Conservation (phyloP, 2,797 vertebrate genomes). For the Clarias pachynema region DNA sequence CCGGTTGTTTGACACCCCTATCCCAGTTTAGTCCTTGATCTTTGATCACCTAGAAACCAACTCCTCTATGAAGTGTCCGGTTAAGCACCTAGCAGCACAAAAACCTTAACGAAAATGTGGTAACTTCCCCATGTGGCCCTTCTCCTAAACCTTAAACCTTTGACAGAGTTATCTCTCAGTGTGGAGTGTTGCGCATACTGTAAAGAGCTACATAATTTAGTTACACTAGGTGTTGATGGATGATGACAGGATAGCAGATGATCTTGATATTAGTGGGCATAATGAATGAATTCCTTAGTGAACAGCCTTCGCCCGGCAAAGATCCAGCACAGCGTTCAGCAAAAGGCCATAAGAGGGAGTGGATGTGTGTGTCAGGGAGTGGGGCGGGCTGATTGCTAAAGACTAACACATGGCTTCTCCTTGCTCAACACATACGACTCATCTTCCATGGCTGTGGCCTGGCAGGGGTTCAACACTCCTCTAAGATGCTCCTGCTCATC, state of each 20-base stretch:
- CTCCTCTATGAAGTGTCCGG: conserved; percentile 19
- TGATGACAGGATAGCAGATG: conserved; percentile 52
- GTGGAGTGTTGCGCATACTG: background rate
- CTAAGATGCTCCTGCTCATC: conserved; percentile 69
- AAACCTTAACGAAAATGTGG: background rate
- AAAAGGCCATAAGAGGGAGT: conserved; percentile 54
- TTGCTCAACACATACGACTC: conserved; percentile 59
- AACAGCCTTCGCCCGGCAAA: conserved; percentile 57
- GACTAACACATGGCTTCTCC: conserved; percentile 80
- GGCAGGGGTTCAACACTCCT: conserved; percentile 75
- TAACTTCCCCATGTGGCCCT: background rate
- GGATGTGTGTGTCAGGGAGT: conserved; percentile 47
- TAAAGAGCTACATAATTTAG: conserved; percentile 46
- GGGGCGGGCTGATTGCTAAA: conserved; percentile 65
- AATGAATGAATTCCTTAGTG: conserved; percentile 68
- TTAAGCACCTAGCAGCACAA: background rate
- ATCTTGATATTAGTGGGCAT: conserved; percentile 60
- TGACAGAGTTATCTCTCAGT: background rate
- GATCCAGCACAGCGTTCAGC: conserved; percentile 45
- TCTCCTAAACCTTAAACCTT: conserved; percentile 15
- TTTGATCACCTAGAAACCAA: conserved; percentile 19
- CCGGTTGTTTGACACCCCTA: conserved; percentile 48
- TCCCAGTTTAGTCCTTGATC: conserved; percentile 30
- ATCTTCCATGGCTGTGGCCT: conserved; percentile 80
- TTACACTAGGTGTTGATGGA: conserved; percentile 41